A percentile compares a stretch with the other conserved stretches of the same genome.
These are phyloP conservation scores for Steatornis caripensis DNA, from an alignment of 2,113 vertebrate species.

Conservation along the genomic window DNA sequence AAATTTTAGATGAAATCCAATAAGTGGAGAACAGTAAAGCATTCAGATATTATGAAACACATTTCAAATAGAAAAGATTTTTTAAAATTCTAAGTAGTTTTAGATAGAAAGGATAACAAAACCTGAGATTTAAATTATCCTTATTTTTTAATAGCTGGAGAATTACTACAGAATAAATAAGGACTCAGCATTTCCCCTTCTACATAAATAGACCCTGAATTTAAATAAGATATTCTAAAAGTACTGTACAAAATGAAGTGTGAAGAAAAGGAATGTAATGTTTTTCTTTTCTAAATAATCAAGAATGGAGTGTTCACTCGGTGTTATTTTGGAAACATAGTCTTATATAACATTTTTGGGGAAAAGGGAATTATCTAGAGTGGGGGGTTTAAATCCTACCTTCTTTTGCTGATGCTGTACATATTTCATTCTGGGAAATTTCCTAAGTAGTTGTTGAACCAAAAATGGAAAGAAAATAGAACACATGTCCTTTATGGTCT, in stretches of 20 bases:
- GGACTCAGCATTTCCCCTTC: not conserved
- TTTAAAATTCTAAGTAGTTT: not conserved
- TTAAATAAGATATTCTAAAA: not conserved
- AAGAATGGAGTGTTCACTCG: not conserved
- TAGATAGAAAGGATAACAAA: not conserved
- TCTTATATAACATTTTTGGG: not conserved
- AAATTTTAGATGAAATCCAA: not conserved
- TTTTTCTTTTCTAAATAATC: not conserved
- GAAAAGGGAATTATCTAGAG: not conserved
- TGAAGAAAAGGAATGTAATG: not conserved
- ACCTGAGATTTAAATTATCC: not conserved
- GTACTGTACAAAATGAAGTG: not conserved
- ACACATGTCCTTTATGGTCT: not conserved
- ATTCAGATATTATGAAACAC: not conserved
- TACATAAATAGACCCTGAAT: not conserved
- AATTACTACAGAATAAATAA: not conserved
- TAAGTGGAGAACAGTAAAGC: not conserved
- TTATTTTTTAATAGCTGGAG: not conserved
- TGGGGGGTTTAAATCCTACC: not conserved
- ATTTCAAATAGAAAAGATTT: not conserved
- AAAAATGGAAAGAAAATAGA: conserved; percentile 34
- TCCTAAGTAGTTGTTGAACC: conserved; percentile 32
- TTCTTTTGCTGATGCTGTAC: not conserved
- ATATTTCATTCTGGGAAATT: not conserved
- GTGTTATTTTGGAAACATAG: not conserved